Evolutionary conservation across 2,888 invertebrate genomes (phyloP), one percentile per base, ranked within the genome.

Genomic region (Cheilosia variabilis): DNA sequence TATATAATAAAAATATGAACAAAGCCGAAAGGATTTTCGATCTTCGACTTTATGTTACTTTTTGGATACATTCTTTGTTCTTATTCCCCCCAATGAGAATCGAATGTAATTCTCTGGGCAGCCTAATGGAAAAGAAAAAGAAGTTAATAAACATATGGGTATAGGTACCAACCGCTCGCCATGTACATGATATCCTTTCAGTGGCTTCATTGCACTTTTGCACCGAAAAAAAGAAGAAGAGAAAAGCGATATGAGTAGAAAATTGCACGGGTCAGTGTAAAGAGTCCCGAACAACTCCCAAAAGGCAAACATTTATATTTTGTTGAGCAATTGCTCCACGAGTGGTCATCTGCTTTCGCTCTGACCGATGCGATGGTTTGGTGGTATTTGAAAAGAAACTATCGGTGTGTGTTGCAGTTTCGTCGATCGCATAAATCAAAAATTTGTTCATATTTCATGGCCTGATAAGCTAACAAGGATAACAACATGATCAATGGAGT

Each of bases 401-500:
- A 47, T 53, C 52, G 47, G 27, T 53, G 34, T 53, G 31, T 41
- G 47, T 34, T 68, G 66, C 34, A 63, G 63, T 57, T 81, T 31
- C 65, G 34, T 65, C 45, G 53, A 80, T 81, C 86, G 72, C 81
- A 86, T 86, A 81, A 86, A 86, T 86, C 86, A 86, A 81, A 71
- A 80, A 86, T 81, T 80, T 86, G 86, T 81, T 81, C 86, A 86
- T 86, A 86, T 81, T 86, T 86, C 86, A 86, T 80, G 76, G 86
- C 76, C 76, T 86, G 81, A 86, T 86, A 86, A 81, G 80, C 84
- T 86, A 80, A 86, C 84, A 86, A 86, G 84, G 84, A 80, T 86
- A 86, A 86, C 84, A 86, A 86, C 81, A 86, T 86, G 86, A 86
- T 86, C 86, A 86, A 80, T 80, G 79, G 73, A 84, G 79, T 75